These are phyloP conservation scores for Loriculus beryllinus DNA, from an alignment of 2,797 vertebrate genomes.

Conservation along the genomic window DNA sequence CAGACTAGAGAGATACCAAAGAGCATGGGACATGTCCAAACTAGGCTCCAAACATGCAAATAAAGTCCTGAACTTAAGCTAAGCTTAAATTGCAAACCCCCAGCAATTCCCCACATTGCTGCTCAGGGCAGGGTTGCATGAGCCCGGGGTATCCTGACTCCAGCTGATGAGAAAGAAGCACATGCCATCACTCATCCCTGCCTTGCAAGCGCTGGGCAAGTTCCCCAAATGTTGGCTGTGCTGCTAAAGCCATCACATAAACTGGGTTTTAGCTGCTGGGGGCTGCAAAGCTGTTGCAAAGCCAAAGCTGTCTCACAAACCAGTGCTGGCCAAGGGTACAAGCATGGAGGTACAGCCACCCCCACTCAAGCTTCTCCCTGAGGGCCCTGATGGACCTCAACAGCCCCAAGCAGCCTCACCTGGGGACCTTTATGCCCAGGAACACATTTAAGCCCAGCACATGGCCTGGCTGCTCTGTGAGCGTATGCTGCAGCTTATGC, in stretches of 20 bases:
- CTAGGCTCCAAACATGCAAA: background rate
- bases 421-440: too few relatives aligned
- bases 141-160: rapidly evolving
- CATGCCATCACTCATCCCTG: rapidly evolving
- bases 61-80: background rate
- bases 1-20: background rate
- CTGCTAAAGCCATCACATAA: background rate
- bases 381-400: background rate
- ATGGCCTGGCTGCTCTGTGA: background rate
- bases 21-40: background rate
- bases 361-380: background rate
- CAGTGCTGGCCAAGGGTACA: too few relatives aligned
- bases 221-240: rapidly evolving
- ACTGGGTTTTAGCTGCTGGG: background rate
- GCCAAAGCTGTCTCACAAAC: background rate
- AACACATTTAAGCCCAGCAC: background rate
- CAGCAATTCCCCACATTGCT: background rate
- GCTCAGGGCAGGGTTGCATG: background rate
- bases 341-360: background rate
- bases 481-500: background rate
- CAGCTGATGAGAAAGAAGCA: background rate
- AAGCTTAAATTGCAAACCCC: background rate
- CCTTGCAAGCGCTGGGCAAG: background rate
- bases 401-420: background rate
- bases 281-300: background rate